Conservation (phyloP, 2,797 vertebrate genomes). For the Centroberyx gerrardi region DNA sequence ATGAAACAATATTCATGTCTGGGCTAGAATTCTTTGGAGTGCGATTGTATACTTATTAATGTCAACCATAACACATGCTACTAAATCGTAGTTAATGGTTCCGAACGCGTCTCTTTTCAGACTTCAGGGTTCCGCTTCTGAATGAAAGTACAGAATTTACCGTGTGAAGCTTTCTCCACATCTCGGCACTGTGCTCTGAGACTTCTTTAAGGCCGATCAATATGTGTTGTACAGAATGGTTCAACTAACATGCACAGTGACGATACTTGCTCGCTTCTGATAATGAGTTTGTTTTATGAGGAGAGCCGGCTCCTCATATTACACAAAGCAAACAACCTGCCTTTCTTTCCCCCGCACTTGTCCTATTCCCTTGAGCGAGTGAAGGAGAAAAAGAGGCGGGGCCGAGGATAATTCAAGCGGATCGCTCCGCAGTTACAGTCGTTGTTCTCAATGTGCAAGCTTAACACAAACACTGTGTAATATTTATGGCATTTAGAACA, state of each 20-base stretch:
- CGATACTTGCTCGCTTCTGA: background rate
- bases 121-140: background rate
- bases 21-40: background rate
- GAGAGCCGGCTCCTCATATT: background rate
- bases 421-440: background rate
- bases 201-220: background rate
- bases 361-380: background rate
- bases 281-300: constrained; percentile 2
- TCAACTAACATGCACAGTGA: background rate
- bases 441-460: background rate
- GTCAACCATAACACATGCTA: background rate
- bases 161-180: background rate
- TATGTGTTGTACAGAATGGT: background rate
- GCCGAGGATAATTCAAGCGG: background rate
- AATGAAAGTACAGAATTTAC: background rate
- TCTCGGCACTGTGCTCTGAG: background rate
- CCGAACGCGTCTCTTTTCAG: background rate
- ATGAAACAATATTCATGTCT: background rate
- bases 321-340: constrained; percentile 9
- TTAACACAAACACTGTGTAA: constrained; percentile 19
- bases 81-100: background rate
- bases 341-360: background rate
- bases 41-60: background rate
- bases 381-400: background rate
- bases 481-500: constrained; percentile 21